Evolutionary conservation across 2,888 invertebrate genomes (phyloP).

Genomic region (Sminthurides aquaticus): DNA sequence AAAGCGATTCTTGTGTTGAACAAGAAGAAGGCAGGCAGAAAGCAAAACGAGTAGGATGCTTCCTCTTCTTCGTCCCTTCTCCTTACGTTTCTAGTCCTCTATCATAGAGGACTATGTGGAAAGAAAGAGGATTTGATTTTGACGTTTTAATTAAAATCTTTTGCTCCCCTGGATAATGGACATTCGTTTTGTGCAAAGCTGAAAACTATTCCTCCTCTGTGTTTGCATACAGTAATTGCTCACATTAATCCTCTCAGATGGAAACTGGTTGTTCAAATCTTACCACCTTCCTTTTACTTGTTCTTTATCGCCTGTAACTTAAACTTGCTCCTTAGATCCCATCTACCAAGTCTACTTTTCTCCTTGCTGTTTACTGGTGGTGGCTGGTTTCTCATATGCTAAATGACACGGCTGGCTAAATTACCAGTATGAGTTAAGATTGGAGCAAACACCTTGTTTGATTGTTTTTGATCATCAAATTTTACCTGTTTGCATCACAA

Average conservation of each 20-base stretch:
- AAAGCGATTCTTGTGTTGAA: neutral
- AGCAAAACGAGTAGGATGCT: neutral
- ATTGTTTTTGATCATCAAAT: no score
- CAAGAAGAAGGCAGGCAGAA: neutral
- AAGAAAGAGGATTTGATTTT: conserved; percentile 4
- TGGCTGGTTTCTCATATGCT: no score
- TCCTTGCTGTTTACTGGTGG: no score
- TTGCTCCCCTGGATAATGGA: neutral
- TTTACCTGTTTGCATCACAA: no score
- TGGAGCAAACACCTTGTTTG: no score
- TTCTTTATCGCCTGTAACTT: neutral
- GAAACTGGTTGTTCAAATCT: neutral
- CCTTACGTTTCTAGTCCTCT: no score
- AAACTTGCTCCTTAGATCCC: no score
- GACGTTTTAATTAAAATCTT: conserved; percentile 8
- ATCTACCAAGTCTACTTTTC: no score
- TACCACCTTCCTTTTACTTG: conserved; percentile 1
- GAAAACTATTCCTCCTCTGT: neutral
- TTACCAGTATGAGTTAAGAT: no score
- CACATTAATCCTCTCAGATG: neutral
- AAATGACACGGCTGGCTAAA: no score
- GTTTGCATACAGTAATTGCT: neutral
- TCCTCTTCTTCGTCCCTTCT: no score
- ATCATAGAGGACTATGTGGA: no score
- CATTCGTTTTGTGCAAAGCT: conserved; percentile 11